These are phyloP conservation scores for Cyclophora punctaria DNA, from an alignment of 2,888 invertebrate species.

Conservation along the genomic window DNA sequence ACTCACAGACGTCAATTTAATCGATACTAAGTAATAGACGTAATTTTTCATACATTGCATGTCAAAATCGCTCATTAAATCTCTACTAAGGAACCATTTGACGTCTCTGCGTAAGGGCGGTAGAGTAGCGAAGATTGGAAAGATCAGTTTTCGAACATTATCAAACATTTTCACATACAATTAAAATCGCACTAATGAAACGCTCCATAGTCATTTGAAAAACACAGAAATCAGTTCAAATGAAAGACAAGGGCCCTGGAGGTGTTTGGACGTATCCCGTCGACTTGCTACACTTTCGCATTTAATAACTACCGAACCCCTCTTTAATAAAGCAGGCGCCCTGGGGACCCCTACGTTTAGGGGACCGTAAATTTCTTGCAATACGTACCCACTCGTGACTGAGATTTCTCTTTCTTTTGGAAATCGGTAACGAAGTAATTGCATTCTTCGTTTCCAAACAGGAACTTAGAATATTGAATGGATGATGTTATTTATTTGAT, in stretches of 20 bases:
- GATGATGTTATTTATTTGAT: too few species aligned
- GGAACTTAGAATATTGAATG: too few species aligned
- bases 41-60: too few species aligned
- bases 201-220: background rate
- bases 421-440: slow-evolving; percentile 29
- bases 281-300: slow-evolving; percentile 44
- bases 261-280: slow-evolving; percentile 46
- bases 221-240: slow-evolving; percentile 6
- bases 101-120: too few species aligned
- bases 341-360: slow-evolving; percentile 45
- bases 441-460: slow-evolving; percentile 26
- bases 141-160: too few species aligned
- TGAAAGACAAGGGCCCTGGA: slow-evolving; percentile 39
- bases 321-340: slow-evolving; percentile 62
- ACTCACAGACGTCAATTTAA: too few species aligned
- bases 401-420: slow-evolving; percentile 47
- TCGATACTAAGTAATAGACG: too few species aligned
- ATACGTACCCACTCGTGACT: slow-evolving; percentile 35
- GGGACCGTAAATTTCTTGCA: slow-evolving; percentile 44
- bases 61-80: too few species aligned
- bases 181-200: too few species aligned
- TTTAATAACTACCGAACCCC: slow-evolving; percentile 63
- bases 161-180: too few species aligned
- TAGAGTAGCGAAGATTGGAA: too few species aligned
- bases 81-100: too few species aligned